Base-by-base conservation (phyloP, 1,140 invertebrate species). In the Panagrolaimus sp. region DNA sequence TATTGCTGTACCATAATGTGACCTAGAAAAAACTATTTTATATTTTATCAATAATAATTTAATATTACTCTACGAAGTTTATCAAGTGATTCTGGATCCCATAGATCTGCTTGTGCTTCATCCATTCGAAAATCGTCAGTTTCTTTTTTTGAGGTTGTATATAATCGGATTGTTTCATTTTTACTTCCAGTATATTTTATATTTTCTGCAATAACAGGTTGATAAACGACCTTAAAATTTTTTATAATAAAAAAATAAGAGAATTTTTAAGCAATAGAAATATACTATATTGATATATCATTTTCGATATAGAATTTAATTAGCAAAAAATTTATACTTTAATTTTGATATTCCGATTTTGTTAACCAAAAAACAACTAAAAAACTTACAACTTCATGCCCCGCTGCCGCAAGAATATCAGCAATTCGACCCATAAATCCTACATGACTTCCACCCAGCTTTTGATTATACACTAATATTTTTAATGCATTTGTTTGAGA, bases 341-440 rank as follows among this genome's bases (percentile, higher is more conserved):
- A n/a, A n/a, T n/a, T n/a, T n/a, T n/a, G n/a, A n/a, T n/a, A n/a
- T n/a, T n/a, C n/a, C n/a, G n/a, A n/a, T n/a, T n/a, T n/a, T n/a
- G n/a, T n/a, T n/a, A n/a, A n/a, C n/a, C n/a, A n/a, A n/a, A n/a
- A 8, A 23, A 46, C 3, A 14, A 13, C 11, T 42, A 7, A 1
- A 20, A 31, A 61, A 63, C 65, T 20, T 67, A 67, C 65, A 38
- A 61, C 65, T 53, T 67, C 65, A 67, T 67, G 65, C 31, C 65
- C 65, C 5, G 65, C 65, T 13, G 11, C 45, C n/a, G 14, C 45
- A 5, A 20, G 9, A 67, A 25, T 51, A 67, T 67, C 65, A 7
- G 53, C 53, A 16, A 65, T 14, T 68, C 25, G 66, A 5, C 65
- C 65, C 9, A n/a, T 23, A 23, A 67, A 67, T 16, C 38, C n/a